Base-by-base conservation (phyloP, 2,888 invertebrate species). In the Conus canariensis region DNA sequence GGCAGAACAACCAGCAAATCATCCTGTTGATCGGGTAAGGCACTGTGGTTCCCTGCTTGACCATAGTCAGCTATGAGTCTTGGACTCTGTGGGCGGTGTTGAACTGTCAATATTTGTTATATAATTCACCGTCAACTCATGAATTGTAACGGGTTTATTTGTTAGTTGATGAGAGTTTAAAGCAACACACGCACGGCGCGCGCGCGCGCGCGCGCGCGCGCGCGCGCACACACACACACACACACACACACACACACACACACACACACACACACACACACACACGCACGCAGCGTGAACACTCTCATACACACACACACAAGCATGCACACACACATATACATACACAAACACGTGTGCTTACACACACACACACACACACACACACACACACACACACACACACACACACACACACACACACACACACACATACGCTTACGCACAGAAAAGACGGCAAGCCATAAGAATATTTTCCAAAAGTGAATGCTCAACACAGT, bases 381-480 rank as follows among this genome's bases (percentile, higher is more conserved):
- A 56, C 25, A 56, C 82, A 56, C 82, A 56, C 82, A 30, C 82
- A 82, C 82, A 82, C 82, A 82, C 82, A 30, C 82, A 82, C 82
- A 82, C 82, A 82, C 45, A 82, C 82, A 82, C 82, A 82, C 82
- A 82, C 82, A 82, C 82, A 82, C 82, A 82, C 82, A 82, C 82
- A 82, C 56, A 7, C 82, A 56, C 82, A 7, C 56, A 0, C 82
- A 9, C 82, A 4, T 30, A 9, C 6, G 30, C 45, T 9, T 12
- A 16, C 82, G 30, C 82, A 12, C 6, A 19, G 45, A 45, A 45
- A 2, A 5, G 70, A 70, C 19, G 45, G 45, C 45, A 45, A 45
- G 45, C 45, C 45, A 45, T 45, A 45, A 45, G 45, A 45, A 45
- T 3, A 45, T 45, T 45, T 45, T 45, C 45, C 45, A 45, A 45